These are phyloP conservation scores for Mus caroli DNA, from an alignment of 2,797 vertebrate genomes.

Conservation along the genomic window DNA sequence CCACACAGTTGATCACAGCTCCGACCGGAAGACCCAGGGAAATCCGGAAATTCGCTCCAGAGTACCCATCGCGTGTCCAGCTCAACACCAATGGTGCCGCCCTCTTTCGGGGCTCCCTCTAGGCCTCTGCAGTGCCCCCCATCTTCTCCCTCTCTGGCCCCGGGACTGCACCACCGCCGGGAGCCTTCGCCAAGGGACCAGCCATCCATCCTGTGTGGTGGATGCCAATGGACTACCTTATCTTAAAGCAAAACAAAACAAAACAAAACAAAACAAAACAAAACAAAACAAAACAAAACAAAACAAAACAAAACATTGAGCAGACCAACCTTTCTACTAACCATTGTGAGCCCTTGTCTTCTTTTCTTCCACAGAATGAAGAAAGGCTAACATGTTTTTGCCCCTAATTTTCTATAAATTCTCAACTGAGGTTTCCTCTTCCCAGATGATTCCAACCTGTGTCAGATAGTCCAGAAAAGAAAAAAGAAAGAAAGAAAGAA, in stretches of 20 bases:
- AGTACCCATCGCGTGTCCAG: too few relatives aligned
- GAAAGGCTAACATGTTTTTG: not conserved
- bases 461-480: not conserved
- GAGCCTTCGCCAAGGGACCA: too few relatives aligned
- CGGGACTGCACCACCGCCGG: too few relatives aligned
- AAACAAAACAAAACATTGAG: not conserved
- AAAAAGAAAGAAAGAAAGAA: not conserved
- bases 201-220: too few relatives aligned
- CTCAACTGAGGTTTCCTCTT: not conserved
- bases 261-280: not conserved
- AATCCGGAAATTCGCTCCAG: too few relatives aligned
- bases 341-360: not conserved
- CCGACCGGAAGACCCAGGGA: too few relatives aligned
- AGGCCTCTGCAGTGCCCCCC: too few relatives aligned
- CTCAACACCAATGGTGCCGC: too few relatives aligned
- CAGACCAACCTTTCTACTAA: not conserved
- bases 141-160: too few relatives aligned
- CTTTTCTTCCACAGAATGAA: constrained; percentile 46
- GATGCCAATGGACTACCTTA: not conserved
- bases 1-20: too few relatives aligned
- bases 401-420: constrained; percentile 16
- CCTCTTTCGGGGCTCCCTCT: too few relatives aligned
- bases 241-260: too few relatives aligned
- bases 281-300: not conserved
- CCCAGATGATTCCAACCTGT: not conserved